A percentile compares a stretch with the other conserved stretches of the same genome.
Conservation (phyloP, 2,113 vertebrate species). For the Oxyura jamaicensis region DNA sequence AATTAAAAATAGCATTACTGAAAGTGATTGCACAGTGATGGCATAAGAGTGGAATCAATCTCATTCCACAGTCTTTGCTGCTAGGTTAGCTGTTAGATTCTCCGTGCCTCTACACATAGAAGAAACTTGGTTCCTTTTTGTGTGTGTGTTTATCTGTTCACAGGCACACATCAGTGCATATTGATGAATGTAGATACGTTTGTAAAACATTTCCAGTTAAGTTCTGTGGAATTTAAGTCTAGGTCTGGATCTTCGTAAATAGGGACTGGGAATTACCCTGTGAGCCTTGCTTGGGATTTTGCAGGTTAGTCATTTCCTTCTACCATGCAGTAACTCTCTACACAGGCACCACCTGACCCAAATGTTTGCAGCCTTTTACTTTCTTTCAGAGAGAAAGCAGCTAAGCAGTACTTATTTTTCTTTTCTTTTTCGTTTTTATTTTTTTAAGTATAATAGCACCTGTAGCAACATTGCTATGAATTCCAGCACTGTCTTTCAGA, state of each 20-base stretch:
- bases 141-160: too few relatives aligned
- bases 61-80: neutral
- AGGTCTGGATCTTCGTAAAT: too few relatives aligned
- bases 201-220: too few relatives aligned
- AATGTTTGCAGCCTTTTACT: neutral
- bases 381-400: neutral
- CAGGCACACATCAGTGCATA: neutral
- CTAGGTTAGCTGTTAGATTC: neutral
- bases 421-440: too few relatives aligned
- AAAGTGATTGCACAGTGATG: neutral
- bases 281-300: too few relatives aligned
- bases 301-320: too few relatives aligned
- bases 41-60: neutral
- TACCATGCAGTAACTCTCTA: too few relatives aligned
- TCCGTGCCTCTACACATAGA: neutral
- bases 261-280: too few relatives aligned
- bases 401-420: too few relatives aligned
- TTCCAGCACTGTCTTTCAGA: fast-evolving
- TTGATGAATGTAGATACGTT: neutral
- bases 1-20: neutral
- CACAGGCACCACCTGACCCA: too few relatives aligned
- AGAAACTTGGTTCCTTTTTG: neutral
- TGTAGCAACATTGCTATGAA: neutral
- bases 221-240: too few relatives aligned
- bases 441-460: neutral